Evolutionary conservation across 2,113 vertebrate species (phyloP).

Genomic region (Edolisoma coerulescens): DNA sequence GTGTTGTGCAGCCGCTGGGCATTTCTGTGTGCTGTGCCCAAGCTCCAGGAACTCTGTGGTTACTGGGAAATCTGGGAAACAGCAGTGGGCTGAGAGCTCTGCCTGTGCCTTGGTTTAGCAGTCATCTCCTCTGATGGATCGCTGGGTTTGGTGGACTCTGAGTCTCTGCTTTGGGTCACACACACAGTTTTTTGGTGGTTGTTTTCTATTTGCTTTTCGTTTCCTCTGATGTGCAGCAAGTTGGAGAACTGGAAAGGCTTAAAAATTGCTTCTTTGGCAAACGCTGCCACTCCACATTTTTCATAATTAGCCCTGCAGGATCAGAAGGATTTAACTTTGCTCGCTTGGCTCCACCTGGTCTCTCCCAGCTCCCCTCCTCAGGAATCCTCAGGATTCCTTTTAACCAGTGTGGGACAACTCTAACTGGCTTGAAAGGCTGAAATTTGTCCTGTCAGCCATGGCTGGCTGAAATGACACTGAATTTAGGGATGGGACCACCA

Average conservation of each 20-base stretch:
- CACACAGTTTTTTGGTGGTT: not conserved
- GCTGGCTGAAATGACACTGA: not conserved
- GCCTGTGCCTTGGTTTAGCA: not conserved
- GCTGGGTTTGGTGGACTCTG: not conserved
- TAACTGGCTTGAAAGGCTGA: not conserved
- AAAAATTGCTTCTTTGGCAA: not conserved
- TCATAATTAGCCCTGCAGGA: not conserved
- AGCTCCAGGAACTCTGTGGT: not conserved
- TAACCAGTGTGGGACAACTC: accelerated
- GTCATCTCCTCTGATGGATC: not conserved
- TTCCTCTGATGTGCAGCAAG: not conserved
- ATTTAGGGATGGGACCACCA: not conserved
- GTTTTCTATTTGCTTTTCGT: not conserved
- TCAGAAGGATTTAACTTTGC: not conserved
- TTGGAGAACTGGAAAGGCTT: not conserved
- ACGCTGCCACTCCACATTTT: not conserved
- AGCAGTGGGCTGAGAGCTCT: not conserved
- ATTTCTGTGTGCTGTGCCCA: not conserved
- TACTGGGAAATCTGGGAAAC: not conserved
- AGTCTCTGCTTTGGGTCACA: not conserved
- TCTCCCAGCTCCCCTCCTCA: not conserved
- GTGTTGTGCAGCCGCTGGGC: not conserved
- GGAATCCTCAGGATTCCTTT: not conserved
- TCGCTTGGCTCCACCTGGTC: not conserved
- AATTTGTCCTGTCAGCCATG: not conserved